These are phyloP conservation scores for Natrix natrix DNA, from an alignment of 2,797 vertebrate species.

Conservation along the genomic window DNA sequence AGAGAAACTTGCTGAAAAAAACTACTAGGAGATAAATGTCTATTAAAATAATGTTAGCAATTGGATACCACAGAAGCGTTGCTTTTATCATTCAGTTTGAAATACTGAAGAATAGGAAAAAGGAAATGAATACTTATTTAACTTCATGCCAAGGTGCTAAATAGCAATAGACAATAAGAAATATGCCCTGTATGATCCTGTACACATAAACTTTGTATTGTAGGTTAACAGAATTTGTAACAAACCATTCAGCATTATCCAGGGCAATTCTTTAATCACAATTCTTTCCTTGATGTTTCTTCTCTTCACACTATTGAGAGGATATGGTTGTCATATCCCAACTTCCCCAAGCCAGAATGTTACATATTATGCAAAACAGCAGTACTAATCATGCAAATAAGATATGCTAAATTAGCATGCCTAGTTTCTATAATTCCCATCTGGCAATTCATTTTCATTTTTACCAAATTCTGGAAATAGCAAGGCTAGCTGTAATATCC, in stretches of 20 bases:
- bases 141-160: too few species aligned
- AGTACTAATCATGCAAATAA: slow-evolving; percentile 34
- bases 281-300: not conserved
- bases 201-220: not conserved
- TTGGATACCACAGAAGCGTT: not conserved
- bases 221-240: not conserved
- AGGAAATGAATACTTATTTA: not conserved
- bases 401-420: slow-evolving; percentile 25
- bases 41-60: not conserved
- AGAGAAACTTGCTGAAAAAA: not conserved
- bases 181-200: not conserved
- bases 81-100: not conserved
- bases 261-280: slow-evolving; percentile 21
- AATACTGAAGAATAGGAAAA: not conserved
- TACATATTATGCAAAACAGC: slow-evolving; percentile 40
- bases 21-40: not conserved
- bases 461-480: slow-evolving; percentile 9
- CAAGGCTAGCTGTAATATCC: not conserved
- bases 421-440: slow-evolving; percentile 33
- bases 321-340: slow-evolving; percentile 32
- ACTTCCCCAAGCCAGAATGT: slow-evolving; percentile 26
- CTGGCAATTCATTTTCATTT: slow-evolving; percentile 23
- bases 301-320: not conserved
- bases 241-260: not conserved
- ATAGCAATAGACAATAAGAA: not conserved